Conservation (phyloP, 2,113 vertebrate genomes). For the Panurus biarmicus region DNA sequence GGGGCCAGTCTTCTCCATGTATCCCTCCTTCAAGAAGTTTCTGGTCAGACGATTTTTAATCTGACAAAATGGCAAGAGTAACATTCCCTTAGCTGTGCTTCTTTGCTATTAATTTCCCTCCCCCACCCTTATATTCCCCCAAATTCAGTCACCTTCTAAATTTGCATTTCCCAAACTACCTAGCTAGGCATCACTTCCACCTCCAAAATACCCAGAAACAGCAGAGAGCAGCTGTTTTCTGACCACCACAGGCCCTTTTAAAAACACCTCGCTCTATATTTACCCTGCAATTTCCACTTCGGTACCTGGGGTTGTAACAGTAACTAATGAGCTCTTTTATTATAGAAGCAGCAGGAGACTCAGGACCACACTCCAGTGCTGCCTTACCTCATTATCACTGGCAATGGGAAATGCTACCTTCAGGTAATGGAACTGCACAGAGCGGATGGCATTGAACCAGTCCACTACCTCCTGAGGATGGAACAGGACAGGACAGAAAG, state of each 20-base stretch:
- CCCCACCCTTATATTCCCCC: background rate
- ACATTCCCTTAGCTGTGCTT: background rate
- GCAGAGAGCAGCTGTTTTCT: background rate
- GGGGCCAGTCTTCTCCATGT: slow-evolving; percentile 93
- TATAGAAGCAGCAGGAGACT: background rate
- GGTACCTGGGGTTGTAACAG: background rate
- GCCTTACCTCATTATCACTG: slow-evolving; percentile 78
- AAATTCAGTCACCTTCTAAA: background rate
- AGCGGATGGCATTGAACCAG: slow-evolving; percentile 88
- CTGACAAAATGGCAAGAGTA: slow-evolving; percentile 57
- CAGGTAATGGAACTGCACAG: slow-evolving; percentile 84
- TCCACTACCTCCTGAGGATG: slow-evolving; percentile 80
- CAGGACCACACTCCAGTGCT: background rate
- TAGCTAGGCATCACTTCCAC: background rate
- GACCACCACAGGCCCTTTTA: background rate
- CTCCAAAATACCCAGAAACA: background rate
- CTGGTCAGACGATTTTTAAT: slow-evolving; percentile 81
- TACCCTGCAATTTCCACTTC: background rate
- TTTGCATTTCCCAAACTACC: background rate
- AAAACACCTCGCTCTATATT: background rate
- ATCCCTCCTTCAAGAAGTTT: slow-evolving; percentile 88
- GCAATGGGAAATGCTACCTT: slow-evolving; percentile 88
- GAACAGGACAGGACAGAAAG: background rate
- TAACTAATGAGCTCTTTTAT: background rate
- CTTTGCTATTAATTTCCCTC: background rate